These are phyloP conservation scores for Morone chrysops DNA, from an alignment of 2,113 vertebrate genomes.

Conservation along the genomic window DNA sequence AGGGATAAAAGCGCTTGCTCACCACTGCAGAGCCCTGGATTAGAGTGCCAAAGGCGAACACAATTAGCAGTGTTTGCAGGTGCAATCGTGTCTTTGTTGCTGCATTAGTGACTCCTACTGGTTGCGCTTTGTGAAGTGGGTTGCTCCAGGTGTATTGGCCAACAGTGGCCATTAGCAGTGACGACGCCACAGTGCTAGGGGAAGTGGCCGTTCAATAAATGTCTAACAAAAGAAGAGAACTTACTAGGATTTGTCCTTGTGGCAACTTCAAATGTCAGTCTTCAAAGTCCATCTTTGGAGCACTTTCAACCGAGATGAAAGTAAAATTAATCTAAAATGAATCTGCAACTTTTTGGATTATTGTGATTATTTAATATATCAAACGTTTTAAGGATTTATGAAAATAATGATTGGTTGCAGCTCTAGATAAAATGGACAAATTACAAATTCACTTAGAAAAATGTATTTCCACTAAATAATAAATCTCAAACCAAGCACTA, in stretches of 20 bases:
- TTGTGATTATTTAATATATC: neutral
- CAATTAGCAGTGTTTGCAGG: constrained; percentile 38
- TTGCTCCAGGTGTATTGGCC: constrained; percentile 19
- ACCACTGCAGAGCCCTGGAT: constrained; percentile 1
- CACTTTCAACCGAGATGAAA: neutral
- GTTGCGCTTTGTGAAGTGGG: neutral
- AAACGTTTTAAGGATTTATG: neutral
- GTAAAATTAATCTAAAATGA: neutral
- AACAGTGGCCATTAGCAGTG: neutral
- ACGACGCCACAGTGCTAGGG: constrained; percentile 4
- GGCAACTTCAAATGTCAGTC: neutral
- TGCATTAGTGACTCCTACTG: constrained; percentile 32
- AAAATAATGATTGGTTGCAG: neutral
- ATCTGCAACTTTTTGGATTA: neutral
- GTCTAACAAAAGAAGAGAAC: constrained; percentile 21
- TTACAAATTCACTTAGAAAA: neutral
- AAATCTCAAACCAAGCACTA: constrained; percentile 28
- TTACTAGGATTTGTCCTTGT: neutral
- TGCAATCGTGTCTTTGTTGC: constrained; percentile 24
- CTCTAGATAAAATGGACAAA: neutral
- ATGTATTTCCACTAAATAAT: constrained; percentile 49
- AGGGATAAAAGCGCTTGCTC: constrained; percentile 9
- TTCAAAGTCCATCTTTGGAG: neutral
- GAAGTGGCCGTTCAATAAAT: constrained; percentile 12
- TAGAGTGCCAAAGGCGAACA: constrained; percentile 9